phyloP scores from a whole-genome alignment of 2,888 invertebrate species.

The Cheilosia vulpina region DNA sequence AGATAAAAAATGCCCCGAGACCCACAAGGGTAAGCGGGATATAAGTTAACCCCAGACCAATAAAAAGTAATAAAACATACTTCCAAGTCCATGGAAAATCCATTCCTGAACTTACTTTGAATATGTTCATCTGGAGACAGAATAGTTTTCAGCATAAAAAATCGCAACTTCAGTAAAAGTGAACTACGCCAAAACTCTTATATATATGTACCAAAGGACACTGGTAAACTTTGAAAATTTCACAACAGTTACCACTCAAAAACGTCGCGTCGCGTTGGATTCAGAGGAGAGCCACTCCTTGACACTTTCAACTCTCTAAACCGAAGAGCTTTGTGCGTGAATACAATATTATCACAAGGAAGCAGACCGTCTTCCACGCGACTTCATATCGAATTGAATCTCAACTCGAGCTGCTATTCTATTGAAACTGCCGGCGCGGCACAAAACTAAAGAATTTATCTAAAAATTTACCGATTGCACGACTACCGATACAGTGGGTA shows the following conservation, averaged over 20 bases:
- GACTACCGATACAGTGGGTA: conserved; percentile 1
- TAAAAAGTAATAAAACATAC: too few species aligned
- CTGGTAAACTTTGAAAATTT: background rate
- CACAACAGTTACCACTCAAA: background rate
- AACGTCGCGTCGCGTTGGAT: background rate
- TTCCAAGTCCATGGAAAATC: too few species aligned
- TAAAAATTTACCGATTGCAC: conserved; percentile 40
- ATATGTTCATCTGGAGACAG: conserved; percentile 29
- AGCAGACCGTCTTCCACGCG: conserved; percentile 27
- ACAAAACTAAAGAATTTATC: conserved; percentile 55
- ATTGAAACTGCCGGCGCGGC: conserved; percentile 18
- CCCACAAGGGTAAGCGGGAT: too few species aligned
- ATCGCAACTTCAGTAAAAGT: background rate
- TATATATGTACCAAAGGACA: background rate
- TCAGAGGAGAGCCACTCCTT: background rate
- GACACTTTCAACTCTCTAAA: conserved; percentile 12
- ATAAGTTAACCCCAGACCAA: too few species aligned
- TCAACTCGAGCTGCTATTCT: conserved; percentile 9
- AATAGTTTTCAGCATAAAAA: background rate
- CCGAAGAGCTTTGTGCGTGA: conserved; percentile 14
- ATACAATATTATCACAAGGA: background rate
- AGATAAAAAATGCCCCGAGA: too few species aligned
- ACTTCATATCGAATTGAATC: conserved; percentile 44
- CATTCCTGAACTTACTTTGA: conserved; percentile 29
- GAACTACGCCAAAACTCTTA: background rate